Conservation (phyloP, 2,797 vertebrate genomes). For the Danio jaintianensis region DNA sequence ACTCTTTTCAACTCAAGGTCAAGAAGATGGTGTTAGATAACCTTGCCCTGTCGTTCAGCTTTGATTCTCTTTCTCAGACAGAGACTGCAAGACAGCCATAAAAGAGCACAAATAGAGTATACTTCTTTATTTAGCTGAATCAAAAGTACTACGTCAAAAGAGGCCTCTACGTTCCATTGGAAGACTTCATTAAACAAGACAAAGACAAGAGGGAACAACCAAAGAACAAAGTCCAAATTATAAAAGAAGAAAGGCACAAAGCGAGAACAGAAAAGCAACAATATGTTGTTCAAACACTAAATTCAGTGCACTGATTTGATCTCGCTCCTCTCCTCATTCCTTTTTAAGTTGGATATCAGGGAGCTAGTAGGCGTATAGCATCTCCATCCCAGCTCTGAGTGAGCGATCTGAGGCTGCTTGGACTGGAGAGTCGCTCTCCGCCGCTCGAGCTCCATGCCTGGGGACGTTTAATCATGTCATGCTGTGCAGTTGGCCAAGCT, state of each 20-base stretch:
- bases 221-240: neutral
- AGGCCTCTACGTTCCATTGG: neutral
- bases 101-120: slow-evolving; percentile 17
- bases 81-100: neutral
- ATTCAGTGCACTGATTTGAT: neutral
- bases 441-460: slow-evolving; percentile 60
- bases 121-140: slow-evolving; percentile 3
- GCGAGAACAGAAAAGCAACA: neutral
- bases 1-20: slow-evolving; percentile 1
- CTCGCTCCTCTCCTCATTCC: neutral
- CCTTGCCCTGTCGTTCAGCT: neutral
- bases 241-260: neutral
- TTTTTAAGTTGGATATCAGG: slow-evolving; percentile 2
- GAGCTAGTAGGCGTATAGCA: neutral
- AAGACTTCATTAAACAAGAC: slow-evolving; percentile 14
- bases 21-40: neutral
- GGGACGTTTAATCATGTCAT: slow-evolving; percentile 73
- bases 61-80: neutral
- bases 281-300: neutral
- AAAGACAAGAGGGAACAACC: neutral
- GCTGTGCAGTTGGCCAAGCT: slow-evolving; percentile 75
- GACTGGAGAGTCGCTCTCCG: slow-evolving; percentile 54
- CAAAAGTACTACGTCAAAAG: slow-evolving; percentile 24
- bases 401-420: slow-evolving; percentile 13
- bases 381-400: neutral